Evolutionary conservation across 2,888 invertebrate genomes (phyloP).

Genomic region (Margaritifera margaritifera): DNA sequence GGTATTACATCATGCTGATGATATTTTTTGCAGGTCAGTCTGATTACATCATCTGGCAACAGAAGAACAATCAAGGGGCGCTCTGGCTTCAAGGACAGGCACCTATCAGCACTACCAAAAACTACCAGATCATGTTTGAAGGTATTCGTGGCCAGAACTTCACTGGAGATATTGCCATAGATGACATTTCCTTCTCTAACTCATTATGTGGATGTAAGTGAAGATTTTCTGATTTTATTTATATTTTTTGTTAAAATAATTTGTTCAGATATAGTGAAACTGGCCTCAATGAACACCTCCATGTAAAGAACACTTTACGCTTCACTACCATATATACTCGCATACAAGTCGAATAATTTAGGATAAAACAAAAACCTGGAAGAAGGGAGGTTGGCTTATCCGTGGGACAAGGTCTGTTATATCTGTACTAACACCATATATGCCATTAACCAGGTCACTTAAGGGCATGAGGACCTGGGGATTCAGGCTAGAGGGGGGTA

Average conservation of each 20-base stretch:
- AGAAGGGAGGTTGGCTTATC: too few species aligned
- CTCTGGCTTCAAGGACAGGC: conserved; percentile 53
- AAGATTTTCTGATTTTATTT: neutral
- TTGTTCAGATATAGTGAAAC: neutral
- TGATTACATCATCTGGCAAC: conserved; percentile 48
- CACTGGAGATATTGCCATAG: conserved; percentile 65
- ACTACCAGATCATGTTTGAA: conserved; percentile 51
- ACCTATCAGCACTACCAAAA: conserved; percentile 38
- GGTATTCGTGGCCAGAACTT: conserved; percentile 44
- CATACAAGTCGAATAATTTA: too few species aligned
- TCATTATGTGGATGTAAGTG: conserved; percentile 48
- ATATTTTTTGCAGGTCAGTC: conserved; percentile 19
- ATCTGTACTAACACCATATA: too few species aligned
- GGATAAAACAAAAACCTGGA: too few species aligned
- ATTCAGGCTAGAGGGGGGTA: too few species aligned
- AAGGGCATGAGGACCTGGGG: too few species aligned
- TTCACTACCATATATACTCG: too few species aligned
- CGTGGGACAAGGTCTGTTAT: too few species aligned
- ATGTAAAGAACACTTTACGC: too few species aligned
- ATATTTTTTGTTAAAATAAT: neutral
- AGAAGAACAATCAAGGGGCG: conserved; percentile 47
- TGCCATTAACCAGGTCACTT: too few species aligned
- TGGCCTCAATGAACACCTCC: neutral
- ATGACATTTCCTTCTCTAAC: conserved; percentile 55
- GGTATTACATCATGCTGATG: neutral